phyloP scores from a whole-genome alignment of 2,888 invertebrate species.

The Cacoxenus indagator region DNA sequence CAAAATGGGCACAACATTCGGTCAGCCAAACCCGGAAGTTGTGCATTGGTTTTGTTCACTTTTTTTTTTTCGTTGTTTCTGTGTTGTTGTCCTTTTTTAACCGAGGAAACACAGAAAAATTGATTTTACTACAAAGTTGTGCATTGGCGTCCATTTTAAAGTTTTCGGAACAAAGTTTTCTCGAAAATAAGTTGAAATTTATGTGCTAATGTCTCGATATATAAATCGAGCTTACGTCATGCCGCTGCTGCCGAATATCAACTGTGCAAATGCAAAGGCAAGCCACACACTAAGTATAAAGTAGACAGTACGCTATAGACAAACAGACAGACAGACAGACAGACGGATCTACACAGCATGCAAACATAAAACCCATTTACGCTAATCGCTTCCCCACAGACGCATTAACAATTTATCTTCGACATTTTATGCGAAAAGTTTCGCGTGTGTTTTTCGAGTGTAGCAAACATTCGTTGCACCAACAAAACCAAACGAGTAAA shows the following conservation, averaged over 20 bases:
- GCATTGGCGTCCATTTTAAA: neutral
- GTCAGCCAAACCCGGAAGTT: constrained; percentile 19
- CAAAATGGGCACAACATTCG: constrained; percentile 9
- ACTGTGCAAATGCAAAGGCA: neutral
- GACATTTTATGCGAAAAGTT: constrained; percentile 63
- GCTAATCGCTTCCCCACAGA: constrained; percentile 65
- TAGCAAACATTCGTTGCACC: no score
- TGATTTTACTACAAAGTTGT: constrained; percentile 1
- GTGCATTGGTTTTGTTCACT: constrained; percentile 1
- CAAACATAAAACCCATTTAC: constrained; percentile 56
- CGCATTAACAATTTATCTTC: constrained; percentile 66
- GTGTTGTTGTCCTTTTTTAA: neutral
- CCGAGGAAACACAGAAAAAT: constrained; percentile 8
- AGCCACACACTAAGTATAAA: neutral
- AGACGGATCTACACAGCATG: constrained; percentile 20
- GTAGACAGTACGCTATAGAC: neutral
- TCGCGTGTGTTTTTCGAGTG: no score
- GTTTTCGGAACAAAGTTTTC: neutral
- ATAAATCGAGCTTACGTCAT: constrained; percentile 51
- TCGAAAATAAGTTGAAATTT: neutral
- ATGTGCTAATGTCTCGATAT: constrained; percentile 19
- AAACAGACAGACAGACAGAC: neutral
- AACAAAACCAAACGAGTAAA: neutral
- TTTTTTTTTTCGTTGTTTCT: neutral
- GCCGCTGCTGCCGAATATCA: constrained; percentile 26